Conservation (phyloP, 2,888 invertebrate species). For the Panopea generosa region DNA sequence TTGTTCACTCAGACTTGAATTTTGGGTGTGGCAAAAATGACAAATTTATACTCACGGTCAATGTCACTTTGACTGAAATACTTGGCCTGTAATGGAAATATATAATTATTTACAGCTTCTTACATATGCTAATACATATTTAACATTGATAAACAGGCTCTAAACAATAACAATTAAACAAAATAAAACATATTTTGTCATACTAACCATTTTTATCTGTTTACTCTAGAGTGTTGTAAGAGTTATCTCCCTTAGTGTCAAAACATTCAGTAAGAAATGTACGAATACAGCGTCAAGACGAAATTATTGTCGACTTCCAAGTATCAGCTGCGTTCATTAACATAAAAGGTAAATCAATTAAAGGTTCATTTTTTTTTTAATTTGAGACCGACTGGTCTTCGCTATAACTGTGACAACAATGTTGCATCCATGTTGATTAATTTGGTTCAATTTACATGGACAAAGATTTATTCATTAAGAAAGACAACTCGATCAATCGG, state of each 20-base stretch:
- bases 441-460: too few species aligned
- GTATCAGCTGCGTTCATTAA: too few species aligned
- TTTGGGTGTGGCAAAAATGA: slow-evolving; percentile 18
- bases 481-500: too few species aligned
- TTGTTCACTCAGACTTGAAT: not conserved
- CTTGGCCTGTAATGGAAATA: slow-evolving; percentile 89
- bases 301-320: too few species aligned
- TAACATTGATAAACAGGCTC: not conserved
- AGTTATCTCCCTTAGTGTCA: slow-evolving; percentile 1
- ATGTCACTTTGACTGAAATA: slow-evolving; percentile 98
- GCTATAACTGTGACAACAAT: too few species aligned
- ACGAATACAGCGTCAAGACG: too few species aligned
- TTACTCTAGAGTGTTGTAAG: not conserved
- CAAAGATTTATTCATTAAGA: too few species aligned
- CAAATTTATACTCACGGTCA: slow-evolving; percentile 90
- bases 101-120: not conserved
- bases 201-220: not conserved
- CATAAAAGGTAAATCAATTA: too few species aligned
- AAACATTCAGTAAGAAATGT: too few species aligned
- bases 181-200: not conserved
- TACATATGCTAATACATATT: not conserved
- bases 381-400: too few species aligned
- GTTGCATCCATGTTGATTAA: too few species aligned
- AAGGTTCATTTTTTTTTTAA: too few species aligned
- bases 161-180: not conserved